These are phyloP conservation scores for Mimas tiliae DNA, from an alignment of 2,888 invertebrate genomes.

Conservation along the genomic window DNA sequence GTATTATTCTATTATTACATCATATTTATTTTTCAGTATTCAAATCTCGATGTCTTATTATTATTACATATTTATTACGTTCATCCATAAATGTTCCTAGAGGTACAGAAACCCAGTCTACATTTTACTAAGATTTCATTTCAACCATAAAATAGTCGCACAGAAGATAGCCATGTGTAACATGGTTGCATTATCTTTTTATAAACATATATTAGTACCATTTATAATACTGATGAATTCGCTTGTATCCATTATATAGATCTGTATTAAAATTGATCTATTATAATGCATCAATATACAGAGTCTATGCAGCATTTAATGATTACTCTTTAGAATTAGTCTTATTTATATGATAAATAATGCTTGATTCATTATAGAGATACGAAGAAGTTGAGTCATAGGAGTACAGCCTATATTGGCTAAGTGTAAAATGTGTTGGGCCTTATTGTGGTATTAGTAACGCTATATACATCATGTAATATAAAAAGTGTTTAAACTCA, in stretches of 20 bases:
- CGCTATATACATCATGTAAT: constrained; percentile 34
- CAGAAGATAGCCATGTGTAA: constrained; percentile 7
- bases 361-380: constrained; percentile 30
- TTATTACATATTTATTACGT: not conserved
- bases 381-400: constrained; percentile 36
- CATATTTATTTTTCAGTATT: constrained; percentile 5
- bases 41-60: not conserved
- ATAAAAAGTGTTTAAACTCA: constrained; percentile 73
- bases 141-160: constrained; percentile 6
- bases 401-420: constrained; percentile 38
- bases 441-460: constrained; percentile 54
- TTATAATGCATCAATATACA: constrained; percentile 14
- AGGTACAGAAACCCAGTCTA: constrained; percentile 2
- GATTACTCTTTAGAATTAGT: constrained; percentile 22
- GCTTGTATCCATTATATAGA: constrained; percentile 15
- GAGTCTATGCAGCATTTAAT: constrained; percentile 22
- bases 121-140: not conserved
- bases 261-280: constrained; percentile 10
- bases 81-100: constrained; percentile 17
- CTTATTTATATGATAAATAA: constrained; percentile 32
- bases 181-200: constrained; percentile 20
- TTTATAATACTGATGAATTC: constrained; percentile 20
- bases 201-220: constrained; percentile 15
- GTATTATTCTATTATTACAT: not conserved
- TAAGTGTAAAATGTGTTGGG: constrained; percentile 42